A percentile compares a stretch with the other conserved stretches of the same genome.
Evolutionary conservation across 2,797 vertebrate species (phyloP).

Genomic region (Chrysolophus pictus): DNA sequence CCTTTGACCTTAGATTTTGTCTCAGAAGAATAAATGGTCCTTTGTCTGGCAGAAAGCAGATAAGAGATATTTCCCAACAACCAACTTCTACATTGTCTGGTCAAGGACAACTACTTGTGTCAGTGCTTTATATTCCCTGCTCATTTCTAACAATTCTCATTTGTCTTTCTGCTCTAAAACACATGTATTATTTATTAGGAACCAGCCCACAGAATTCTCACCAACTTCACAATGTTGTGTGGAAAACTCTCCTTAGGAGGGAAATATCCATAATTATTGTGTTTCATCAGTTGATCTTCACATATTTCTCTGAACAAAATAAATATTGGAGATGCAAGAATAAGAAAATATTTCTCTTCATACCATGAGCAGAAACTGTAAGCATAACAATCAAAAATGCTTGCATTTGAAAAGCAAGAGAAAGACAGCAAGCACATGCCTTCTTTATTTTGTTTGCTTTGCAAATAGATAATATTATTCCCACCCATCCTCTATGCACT

Average conservation of each 20-base stretch:
- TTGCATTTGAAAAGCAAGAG: not conserved
- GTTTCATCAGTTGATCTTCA: not conserved
- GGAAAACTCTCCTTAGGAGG: not conserved
- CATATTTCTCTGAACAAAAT: not conserved
- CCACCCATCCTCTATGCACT: not conserved
- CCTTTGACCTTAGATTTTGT: not conserved
- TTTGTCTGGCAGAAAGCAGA: not conserved
- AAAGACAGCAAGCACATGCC: not conserved
- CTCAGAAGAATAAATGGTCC: not conserved
- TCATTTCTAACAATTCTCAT: not conserved
- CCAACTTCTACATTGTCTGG: not conserved
- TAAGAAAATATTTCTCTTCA: not conserved
- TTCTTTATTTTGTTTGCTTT: not conserved
- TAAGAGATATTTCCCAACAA: not conserved
- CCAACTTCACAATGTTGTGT: not conserved
- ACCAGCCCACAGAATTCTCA: not conserved
- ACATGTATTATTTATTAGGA: rapidly evolving
- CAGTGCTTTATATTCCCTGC: not conserved
- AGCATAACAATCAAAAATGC: not conserved
- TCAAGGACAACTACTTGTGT: not conserved
- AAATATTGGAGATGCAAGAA: not conserved
- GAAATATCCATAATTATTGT: not conserved
- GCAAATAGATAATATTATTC: not conserved
- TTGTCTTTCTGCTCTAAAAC: not conserved
- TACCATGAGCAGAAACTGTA: not conserved